Evolutionary conservation across 2,797 vertebrate genomes (phyloP).

Genomic region (Nasua narica): DNA sequence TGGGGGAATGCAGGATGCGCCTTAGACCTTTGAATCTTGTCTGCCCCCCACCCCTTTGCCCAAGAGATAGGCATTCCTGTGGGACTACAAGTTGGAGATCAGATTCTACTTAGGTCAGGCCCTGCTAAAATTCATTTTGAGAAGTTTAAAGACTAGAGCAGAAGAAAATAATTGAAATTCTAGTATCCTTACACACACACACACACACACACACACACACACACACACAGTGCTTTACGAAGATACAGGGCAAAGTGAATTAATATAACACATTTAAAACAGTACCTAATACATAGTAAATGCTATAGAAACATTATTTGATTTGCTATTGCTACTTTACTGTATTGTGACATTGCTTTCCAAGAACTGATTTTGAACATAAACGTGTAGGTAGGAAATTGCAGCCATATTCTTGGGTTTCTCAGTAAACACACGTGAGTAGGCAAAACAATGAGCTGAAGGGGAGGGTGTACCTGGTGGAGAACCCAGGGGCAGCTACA

Average conservation of each 20-base stretch:
- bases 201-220: not conserved
- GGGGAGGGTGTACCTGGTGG: not conserved
- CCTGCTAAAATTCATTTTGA: constrained; percentile 20
- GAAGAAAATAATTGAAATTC: constrained; percentile 5
- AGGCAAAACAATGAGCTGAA: not conserved
- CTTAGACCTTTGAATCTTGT: not conserved
- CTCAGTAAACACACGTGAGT: not conserved
- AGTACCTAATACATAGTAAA: not conserved
- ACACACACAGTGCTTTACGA: not conserved
- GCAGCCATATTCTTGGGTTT: not conserved
- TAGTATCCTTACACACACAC: not conserved
- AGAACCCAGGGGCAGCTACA: not conserved
- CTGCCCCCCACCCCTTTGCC: not conserved
- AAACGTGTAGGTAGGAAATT: not conserved
- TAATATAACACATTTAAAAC: not conserved
- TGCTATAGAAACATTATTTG: not conserved
- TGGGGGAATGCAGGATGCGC: too few species aligned
- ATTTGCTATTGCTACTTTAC: not conserved
- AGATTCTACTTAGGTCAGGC: not conserved
- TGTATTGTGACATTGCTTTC: not conserved
- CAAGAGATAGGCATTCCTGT: not conserved
- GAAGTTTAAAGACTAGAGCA: not conserved
- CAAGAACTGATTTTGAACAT: not conserved
- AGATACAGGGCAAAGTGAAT: not conserved
- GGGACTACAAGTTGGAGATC: not conserved